Evolutionary conservation across 2,797 vertebrate species (phyloP), one percentile per base, ranked within the genome.

Genomic region (Amblyopsis hoosieri): DNA sequence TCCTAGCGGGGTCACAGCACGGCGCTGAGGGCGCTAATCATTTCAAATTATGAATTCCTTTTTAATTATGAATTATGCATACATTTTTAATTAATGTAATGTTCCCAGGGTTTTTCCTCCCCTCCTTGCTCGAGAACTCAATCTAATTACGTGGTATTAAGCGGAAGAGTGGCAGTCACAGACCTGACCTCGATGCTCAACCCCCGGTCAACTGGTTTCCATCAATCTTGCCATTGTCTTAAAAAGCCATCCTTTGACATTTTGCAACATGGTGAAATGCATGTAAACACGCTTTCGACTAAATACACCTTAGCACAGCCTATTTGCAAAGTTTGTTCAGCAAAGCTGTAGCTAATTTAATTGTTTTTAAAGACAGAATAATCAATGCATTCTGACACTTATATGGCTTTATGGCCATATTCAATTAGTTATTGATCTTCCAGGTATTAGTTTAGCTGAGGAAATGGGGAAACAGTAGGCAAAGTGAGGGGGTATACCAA

Each of bases 21-120:
- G 81, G 83, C 60, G 87, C 90, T 80, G 80, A 83, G 85, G 89
- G 90, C 76, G 84, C 89, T 92, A 92, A 93, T 93, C 90, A 91
- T 91, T 90, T 90, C 89, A 91, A 92, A 92, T 93, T 93, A 93
- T 87, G 75, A 90, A 93, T 92, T 93, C 91, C 87, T 91, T 92
- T 93, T 93, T 93, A 93, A 93, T 93, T 92, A 93, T 93, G 91
- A 94, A 94, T 94, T 93, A 93, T 93, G 92, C 91, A 94, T 93
- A 87, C 64, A 92, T 92, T 93, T 93, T 93, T 93, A 93, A 94
- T 94, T 93, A 93, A 93, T 93, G 90, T 91, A 92, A 93, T 92
- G 91, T 92, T 93, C 85, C 83, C 82, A 87, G 85, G 87, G 79
- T 92, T 90, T 90, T 87, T 86, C 81, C 72, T 80, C 75, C 82